These are phyloP conservation scores for Lepilemur ruficaudatus DNA, from an alignment of 2,797 vertebrate genomes.

Conservation along the genomic window DNA sequence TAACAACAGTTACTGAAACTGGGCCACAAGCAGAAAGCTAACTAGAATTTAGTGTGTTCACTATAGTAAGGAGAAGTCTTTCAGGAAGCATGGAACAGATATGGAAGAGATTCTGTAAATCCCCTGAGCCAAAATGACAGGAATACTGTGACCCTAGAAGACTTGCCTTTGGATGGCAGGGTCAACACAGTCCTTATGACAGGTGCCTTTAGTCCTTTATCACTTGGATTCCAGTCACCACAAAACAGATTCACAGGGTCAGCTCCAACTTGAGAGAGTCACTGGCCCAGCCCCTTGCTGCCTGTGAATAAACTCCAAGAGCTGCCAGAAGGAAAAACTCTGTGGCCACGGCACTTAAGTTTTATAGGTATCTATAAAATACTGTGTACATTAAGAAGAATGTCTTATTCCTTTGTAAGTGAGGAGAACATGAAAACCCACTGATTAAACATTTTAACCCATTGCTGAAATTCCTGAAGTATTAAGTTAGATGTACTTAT, in stretches of 20 bases:
- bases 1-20: background rate
- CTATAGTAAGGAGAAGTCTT: background rate
- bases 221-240: background rate
- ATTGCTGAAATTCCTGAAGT: conserved; percentile 39
- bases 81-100: background rate
- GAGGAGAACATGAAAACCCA: conserved; percentile 10
- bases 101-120: background rate
- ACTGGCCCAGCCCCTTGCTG: background rate
- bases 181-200: background rate
- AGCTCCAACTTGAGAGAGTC: background rate
- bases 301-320: background rate
- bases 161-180: background rate
- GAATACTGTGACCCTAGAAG: background rate
- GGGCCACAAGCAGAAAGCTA: background rate
- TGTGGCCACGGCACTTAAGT: background rate
- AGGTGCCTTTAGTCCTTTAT: background rate
- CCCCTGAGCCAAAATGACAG: background rate
- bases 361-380: background rate
- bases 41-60: background rate
- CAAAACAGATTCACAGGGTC: background rate
- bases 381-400: background rate
- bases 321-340: background rate
- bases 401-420: background rate
- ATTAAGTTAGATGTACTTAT: conserved; percentile 20
- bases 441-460: background rate